phyloP scores from a whole-genome alignment of 1,140 invertebrate genomes.

The Dendrolimus punctatus region DNA sequence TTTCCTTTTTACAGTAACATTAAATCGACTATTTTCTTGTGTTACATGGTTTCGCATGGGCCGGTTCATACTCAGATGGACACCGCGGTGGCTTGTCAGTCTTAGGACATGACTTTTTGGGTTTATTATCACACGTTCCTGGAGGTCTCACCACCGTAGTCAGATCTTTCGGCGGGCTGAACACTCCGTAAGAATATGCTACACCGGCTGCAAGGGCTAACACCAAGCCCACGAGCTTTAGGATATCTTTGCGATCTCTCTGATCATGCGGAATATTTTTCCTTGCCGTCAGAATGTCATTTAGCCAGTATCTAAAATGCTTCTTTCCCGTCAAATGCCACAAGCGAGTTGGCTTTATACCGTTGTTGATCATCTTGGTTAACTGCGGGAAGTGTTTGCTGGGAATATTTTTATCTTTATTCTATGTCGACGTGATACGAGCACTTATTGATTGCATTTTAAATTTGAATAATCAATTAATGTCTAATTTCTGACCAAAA shows the following conservation, averaged over 20 bases:
- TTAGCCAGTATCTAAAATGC: slow-evolving; percentile 20
- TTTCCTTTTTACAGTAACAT: no score
- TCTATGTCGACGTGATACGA: no score
- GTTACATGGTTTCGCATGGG: slow-evolving; percentile 1
- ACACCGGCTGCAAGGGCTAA: slow-evolving; percentile 6
- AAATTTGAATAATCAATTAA: no score
- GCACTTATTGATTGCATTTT: no score
- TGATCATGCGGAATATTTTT: slow-evolving; percentile 11
- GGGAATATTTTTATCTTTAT: no score
- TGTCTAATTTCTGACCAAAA: no score
- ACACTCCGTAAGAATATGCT: slow-evolving; percentile 25
- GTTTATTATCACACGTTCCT: slow-evolving; percentile 2
- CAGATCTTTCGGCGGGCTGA: slow-evolving; percentile 10
- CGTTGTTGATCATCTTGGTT: slow-evolving; percentile 23
- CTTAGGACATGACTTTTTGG: slow-evolving; percentile 7
- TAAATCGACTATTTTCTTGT: neutral
- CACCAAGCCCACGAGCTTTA: slow-evolving; percentile 17
- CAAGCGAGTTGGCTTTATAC: slow-evolving; percentile 44
- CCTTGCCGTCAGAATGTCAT: slow-evolving; percentile 17
- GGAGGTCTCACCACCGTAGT: slow-evolving; percentile 4
- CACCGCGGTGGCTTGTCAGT: slow-evolving; percentile 1
- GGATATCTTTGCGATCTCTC: slow-evolving; percentile 7
- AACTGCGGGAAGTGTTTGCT: neutral
- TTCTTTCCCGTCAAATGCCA: slow-evolving; percentile 35
- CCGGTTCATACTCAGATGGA: neutral